These are phyloP conservation scores for Drosophila arizonae DNA, from an alignment of 1,140 invertebrate species.

Conservation along the genomic window DNA sequence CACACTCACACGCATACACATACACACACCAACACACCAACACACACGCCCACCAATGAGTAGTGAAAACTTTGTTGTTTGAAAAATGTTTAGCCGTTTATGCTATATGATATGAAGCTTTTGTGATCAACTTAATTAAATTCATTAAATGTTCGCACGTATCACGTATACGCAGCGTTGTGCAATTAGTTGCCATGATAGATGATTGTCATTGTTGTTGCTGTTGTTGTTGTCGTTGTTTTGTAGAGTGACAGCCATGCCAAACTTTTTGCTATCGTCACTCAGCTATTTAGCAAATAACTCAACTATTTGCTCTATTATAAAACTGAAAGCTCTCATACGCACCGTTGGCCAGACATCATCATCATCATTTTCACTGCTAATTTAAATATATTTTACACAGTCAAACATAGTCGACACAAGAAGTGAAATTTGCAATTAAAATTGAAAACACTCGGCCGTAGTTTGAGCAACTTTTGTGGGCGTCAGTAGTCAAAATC, in stretches of 20 bases:
- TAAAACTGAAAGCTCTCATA: conserved; percentile 33
- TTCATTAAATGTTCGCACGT: conserved; percentile 57
- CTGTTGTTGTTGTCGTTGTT: neutral
- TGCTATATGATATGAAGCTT: conserved; percentile 49
- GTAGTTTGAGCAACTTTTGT: conserved; percentile 57
- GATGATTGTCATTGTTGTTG: conserved; percentile 30
- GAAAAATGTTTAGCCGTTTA: conserved; percentile 63
- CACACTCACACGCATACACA: conserved; percentile 5
- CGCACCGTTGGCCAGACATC: conserved; percentile 52
- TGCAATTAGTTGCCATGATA: conserved; percentile 65
- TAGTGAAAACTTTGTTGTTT: conserved; percentile 48
- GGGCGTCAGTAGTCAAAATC: conserved; percentile 61
- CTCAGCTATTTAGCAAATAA: conserved; percentile 10
- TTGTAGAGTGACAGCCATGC: conserved; percentile 9
- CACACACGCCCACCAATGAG: neutral
- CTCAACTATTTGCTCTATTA: conserved; percentile 30
- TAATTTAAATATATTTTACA: conserved; percentile 70
- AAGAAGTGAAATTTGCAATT: conserved; percentile 59
- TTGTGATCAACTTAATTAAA: conserved; percentile 77
- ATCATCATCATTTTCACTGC: conserved; percentile 35
- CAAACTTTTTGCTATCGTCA: conserved; percentile 41
- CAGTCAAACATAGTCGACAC: conserved; percentile 23
- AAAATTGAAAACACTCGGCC: conserved; percentile 60
- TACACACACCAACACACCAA: too few relatives aligned
- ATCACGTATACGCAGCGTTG: conserved; percentile 58